Percentiles rank a stretch among this genome's conserved stretches.
Conservation (phyloP, 2,113 vertebrate genomes). For the Triplophysa rosa region DNA sequence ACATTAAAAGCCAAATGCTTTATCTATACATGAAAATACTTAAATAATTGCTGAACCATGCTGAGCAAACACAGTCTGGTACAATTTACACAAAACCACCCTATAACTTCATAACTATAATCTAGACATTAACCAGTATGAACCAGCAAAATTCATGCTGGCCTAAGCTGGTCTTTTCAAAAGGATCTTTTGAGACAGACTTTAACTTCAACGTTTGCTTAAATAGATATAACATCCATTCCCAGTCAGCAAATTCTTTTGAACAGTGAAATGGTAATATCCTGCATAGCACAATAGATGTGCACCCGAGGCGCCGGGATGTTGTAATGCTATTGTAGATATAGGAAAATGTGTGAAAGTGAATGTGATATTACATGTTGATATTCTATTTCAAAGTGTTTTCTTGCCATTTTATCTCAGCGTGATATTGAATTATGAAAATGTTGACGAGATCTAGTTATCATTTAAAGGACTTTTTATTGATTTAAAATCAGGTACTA, state of each 20-base stretch:
- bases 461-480: background rate
- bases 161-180: background rate
- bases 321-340: background rate
- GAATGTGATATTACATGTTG: conserved; percentile 1
- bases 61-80: too few species aligned
- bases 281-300: background rate
- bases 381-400: background rate
- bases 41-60: too few species aligned
- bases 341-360: conserved; percentile 7
- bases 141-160: background rate
- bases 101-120: too few species aligned
- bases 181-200: background rate
- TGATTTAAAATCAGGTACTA: background rate
- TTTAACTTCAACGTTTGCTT: background rate
- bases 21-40: too few species aligned
- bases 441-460: background rate
- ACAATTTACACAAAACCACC: background rate
- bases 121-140: background rate
- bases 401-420: conserved; percentile 10
- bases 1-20: too few species aligned
- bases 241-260: conserved; percentile 12
- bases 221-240: background rate
- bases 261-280: conserved; percentile 3
- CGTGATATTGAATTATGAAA: background rate
- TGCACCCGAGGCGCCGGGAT: background rate